A percentile compares a stretch with the other conserved stretches of the same genome.
These are phyloP conservation scores for Seriola aureovittata DNA, from an alignment of 2,113 vertebrate genomes.

Conservation along the genomic window DNA sequence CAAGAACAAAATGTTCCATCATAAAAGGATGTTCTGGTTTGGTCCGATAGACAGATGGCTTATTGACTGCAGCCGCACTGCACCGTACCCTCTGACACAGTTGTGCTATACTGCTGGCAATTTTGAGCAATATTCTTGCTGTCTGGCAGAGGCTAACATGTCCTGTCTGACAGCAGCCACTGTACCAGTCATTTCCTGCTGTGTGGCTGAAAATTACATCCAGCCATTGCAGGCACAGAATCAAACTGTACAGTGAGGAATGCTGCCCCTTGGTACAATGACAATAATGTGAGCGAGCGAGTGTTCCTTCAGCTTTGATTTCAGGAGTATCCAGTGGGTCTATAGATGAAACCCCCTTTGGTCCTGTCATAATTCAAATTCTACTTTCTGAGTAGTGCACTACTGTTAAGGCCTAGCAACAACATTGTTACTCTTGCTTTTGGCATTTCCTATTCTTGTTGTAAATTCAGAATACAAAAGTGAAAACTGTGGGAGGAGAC, in stretches of 20 bases:
- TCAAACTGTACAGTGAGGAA: slow-evolving; percentile 51
- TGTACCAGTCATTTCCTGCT: slow-evolving; percentile 60
- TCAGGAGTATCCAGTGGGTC: slow-evolving; percentile 25
- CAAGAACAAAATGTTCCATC: slow-evolving; percentile 40
- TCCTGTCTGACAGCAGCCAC: slow-evolving; percentile 56
- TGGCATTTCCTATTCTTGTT: background rate
- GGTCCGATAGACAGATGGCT: slow-evolving; percentile 40
- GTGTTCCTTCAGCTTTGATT: slow-evolving; percentile 50
- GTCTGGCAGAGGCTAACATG: slow-evolving; percentile 55
- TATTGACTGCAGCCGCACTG: slow-evolving; percentile 46
- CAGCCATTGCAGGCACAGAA: slow-evolving; percentile 41
- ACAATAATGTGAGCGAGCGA: slow-evolving; percentile 26
- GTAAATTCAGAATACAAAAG: background rate
- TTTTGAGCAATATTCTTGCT: slow-evolving; percentile 55
- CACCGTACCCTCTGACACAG: slow-evolving; percentile 46
- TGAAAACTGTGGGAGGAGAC: background rate
- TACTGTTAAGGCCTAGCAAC: background rate
- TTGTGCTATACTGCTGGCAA: slow-evolving; percentile 54
- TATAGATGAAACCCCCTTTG: background rate
- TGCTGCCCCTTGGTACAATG: slow-evolving; percentile 25
- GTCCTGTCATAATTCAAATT: background rate
- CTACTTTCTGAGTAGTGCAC: background rate
- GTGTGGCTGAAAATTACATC: slow-evolving; percentile 67
- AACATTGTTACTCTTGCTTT: background rate
- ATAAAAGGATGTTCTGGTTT: slow-evolving; percentile 33